Evolutionary conservation across 2,113 vertebrate genomes (phyloP), one percentile per base, ranked within the genome.

Genomic region (Fregata magnificens): DNA sequence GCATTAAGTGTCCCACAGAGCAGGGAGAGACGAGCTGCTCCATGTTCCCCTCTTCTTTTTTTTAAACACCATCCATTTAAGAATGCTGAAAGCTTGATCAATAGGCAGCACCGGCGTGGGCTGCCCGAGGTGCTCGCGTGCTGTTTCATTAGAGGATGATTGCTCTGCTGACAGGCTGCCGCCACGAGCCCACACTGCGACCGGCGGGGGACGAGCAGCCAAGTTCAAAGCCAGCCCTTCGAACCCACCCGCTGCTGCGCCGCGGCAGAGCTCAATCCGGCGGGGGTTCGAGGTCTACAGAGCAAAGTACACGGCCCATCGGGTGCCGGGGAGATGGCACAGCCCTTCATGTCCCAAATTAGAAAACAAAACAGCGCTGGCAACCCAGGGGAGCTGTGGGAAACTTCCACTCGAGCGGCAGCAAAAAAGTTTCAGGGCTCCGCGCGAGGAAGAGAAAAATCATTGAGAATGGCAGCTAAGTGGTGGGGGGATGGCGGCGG

Each of bases 401-500:
- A 11, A 78, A 12, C 34, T 32, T 52, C 61, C 40, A n/a, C n/a
- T 31, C 12, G 0, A 21, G n/a, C 0, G 0, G 73, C 49, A 31
- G 50, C 0, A 2, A 25, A 31, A 71, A 45, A 47, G 47, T 58
- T 31, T 31, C 31, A 9, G 61, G 65, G 58, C 22, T 70, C 2
- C 1, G 63, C 1, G 2, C 1, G 1, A 59, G 56, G 25, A 66
- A 58, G 49, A n/a, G 86, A 13, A 79, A 40, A 71, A 44, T 21
- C 69, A 4, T 15, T 4, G 32, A 3, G 2, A n/a, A 34, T 1
- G 24, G 56, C 50, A 66, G 50, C 21, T 13, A 59, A 59, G 67
- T 10, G 1, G 29, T 2, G 1, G 44, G 20, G n/a, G 45, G 49
- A 13, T 0, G 3, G 62, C 3, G 2, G 31, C 0, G 4, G 19